These are phyloP conservation scores for Ceuthmochares aereus DNA, from an alignment of 2,113 vertebrate genomes.

Conservation along the genomic window DNA sequence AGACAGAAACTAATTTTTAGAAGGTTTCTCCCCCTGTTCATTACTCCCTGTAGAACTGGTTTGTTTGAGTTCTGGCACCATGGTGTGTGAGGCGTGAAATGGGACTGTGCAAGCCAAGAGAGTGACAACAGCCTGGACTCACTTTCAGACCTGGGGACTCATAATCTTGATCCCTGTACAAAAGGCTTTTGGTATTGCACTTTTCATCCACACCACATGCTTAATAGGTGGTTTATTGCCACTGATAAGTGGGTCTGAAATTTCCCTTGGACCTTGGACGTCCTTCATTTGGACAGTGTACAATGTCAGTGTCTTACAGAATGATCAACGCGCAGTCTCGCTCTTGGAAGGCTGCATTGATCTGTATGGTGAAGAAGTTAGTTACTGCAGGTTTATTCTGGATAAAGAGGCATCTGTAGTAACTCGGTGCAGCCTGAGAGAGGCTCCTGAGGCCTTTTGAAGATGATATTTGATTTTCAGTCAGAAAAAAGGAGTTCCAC, in stretches of 20 bases:
- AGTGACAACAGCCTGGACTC: accelerated
- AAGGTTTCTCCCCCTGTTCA: neutral
- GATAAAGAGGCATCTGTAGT: slow-evolving; percentile 63
- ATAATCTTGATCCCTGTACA: neutral
- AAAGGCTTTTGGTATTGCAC: neutral
- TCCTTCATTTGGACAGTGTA: slow-evolving; percentile 57
- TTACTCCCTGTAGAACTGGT: neutral
- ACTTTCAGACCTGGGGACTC: neutral
- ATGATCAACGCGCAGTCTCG: slow-evolving; percentile 73
- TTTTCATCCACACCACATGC: neutral
- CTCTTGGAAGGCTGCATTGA: slow-evolving; percentile 66
- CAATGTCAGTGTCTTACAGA: slow-evolving; percentile 7
- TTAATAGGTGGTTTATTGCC: neutral
- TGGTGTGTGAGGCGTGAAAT: neutral
- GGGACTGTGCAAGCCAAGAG: neutral
- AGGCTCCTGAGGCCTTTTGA: slow-evolving; percentile 71
- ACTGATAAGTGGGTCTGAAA: neutral
- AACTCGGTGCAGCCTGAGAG: slow-evolving; percentile 70
- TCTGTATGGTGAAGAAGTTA: slow-evolving; percentile 53
- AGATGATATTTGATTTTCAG: slow-evolving; percentile 57
- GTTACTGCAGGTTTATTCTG: slow-evolving; percentile 49
- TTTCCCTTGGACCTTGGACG: slow-evolving; percentile 53
- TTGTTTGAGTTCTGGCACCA: neutral
- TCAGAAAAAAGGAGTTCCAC: neutral
- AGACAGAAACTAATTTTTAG: neutral